Percentiles rank a stretch among this genome's conserved stretches.
phyloP scores from a whole-genome alignment of 2,797 vertebrate species.

The Moxostoma hubbsi region DNA sequence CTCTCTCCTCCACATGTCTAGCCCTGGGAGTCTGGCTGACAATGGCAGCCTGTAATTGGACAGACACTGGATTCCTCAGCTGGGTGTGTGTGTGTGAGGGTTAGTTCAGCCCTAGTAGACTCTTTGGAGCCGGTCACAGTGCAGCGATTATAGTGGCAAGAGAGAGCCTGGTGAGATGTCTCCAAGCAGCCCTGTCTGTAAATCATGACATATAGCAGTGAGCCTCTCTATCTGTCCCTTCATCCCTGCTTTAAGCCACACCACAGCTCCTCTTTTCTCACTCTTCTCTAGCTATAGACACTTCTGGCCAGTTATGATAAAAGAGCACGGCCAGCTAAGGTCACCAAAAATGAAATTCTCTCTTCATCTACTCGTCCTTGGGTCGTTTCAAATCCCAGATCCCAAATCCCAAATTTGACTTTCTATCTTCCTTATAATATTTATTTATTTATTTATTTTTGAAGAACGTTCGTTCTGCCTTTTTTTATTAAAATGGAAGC shows the following conservation, averaged over 20 bases:
- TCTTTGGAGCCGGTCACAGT: conserved; percentile 72
- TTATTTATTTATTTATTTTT: background rate
- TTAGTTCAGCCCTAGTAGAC: conserved; percentile 69
- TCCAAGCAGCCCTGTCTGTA: conserved; percentile 71
- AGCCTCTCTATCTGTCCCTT: conserved; percentile 64
- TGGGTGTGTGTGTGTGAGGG: conserved; percentile 44
- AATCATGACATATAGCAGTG: conserved; percentile 71
- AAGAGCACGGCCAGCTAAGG: background rate
- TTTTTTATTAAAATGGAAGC: background rate
- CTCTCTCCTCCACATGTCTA: conserved; percentile 38
- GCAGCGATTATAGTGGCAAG: conserved; percentile 75
- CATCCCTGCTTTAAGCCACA: conserved; percentile 15
- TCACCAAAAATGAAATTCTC: background rate
- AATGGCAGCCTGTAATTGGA: conserved; percentile 50
- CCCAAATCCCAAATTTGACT: background rate
- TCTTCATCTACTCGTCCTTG: background rate
- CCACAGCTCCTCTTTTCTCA: conserved; percentile 62
- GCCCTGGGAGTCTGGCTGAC: conserved; percentile 50
- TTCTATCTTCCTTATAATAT: background rate
- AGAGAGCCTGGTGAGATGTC: conserved; percentile 71
- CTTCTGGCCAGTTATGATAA: background rate
- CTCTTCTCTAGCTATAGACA: conserved; percentile 39
- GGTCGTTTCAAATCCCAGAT: background rate
- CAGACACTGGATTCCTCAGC: conserved; percentile 57
- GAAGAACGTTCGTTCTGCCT: background rate